phyloP scores from a whole-genome alignment of 2,888 invertebrate species.

The Dolichomitus sp. region DNA sequence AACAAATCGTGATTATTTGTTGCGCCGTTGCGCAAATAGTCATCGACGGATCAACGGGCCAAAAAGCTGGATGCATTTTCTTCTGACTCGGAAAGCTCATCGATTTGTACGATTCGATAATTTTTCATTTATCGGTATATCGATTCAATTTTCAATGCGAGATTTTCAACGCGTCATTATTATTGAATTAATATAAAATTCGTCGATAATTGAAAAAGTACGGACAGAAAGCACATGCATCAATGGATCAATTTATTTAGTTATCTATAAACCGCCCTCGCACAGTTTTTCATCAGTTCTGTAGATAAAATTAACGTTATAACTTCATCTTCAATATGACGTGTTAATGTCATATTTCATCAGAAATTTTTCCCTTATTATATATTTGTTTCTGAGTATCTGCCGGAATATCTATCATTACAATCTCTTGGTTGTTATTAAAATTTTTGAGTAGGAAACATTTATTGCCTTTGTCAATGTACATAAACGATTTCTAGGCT shows the following conservation, averaged over 20 bases:
- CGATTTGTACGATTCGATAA: slow-evolving; percentile 38
- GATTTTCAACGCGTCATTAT: slow-evolving; percentile 35
- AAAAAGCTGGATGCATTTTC: slow-evolving; percentile 32
- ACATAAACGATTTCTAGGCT: slow-evolving; percentile 16
- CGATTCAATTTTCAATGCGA: slow-evolving; percentile 24
- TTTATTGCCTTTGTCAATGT: neutral
- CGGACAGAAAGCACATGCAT: neutral
- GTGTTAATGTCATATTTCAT: no score
- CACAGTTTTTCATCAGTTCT: neutral
- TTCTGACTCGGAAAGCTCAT: slow-evolving; percentile 25
- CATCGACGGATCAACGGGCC: slow-evolving; percentile 1
- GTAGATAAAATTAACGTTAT: no score
- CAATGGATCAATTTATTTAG: neutral
- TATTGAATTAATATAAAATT: slow-evolving; percentile 25
- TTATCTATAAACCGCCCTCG: neutral
- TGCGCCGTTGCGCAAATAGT: slow-evolving; percentile 3
- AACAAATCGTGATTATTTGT: slow-evolving; percentile 4
- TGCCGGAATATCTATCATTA: no score
- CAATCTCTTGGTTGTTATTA: neutral
- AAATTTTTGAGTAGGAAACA: neutral
- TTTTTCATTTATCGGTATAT: slow-evolving; percentile 49
- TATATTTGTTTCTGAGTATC: no score
- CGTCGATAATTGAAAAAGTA: slow-evolving; percentile 32
- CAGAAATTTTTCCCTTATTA: no score
- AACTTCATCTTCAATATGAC: no score